A percentile compares a stretch with the other conserved stretches of the same genome.
phyloP scores from a whole-genome alignment of 2,888 invertebrate species.

The Drosophila paranaensis region DNA sequence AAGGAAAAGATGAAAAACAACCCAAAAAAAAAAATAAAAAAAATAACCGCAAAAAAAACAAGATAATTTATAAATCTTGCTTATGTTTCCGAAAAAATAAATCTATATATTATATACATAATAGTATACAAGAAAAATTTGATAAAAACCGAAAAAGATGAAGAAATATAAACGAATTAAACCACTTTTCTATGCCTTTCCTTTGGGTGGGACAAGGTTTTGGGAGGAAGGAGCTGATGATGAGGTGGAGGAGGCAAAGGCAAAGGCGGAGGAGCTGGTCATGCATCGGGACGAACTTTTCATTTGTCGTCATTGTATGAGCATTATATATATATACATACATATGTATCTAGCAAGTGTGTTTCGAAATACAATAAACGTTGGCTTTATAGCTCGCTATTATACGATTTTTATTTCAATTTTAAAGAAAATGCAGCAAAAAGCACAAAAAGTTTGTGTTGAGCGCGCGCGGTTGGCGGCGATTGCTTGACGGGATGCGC shows the following conservation, averaged over 20 bases:
- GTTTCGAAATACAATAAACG: constrained; percentile 3
- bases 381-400: constrained; percentile 67
- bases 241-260: neutral
- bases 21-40: constrained; percentile 43
- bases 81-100: constrained; percentile 47
- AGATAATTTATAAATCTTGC: constrained; percentile 53
- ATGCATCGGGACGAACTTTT: neutral
- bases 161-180: constrained; percentile 78
- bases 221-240: neutral
- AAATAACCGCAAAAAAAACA: constrained; percentile 50
- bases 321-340: constrained; percentile 22
- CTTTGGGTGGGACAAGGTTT: constrained; percentile 73
- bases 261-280: neutral
- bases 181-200: constrained; percentile 74
- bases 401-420: constrained; percentile 74
- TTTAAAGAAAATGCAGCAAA: constrained; percentile 55
- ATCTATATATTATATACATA: constrained; percentile 59
- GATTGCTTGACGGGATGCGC: constrained; percentile 7
- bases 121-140: constrained; percentile 64
- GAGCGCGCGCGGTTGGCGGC: neutral
- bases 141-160: constrained; percentile 68
- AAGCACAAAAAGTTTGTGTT: constrained; percentile 27
- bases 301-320: constrained; percentile 13
- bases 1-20: constrained; percentile 63
- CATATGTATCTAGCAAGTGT: constrained; percentile 1